Evolutionary conservation across 2,113 vertebrate genomes (phyloP).

Genomic region (Centropus unirufus): DNA sequence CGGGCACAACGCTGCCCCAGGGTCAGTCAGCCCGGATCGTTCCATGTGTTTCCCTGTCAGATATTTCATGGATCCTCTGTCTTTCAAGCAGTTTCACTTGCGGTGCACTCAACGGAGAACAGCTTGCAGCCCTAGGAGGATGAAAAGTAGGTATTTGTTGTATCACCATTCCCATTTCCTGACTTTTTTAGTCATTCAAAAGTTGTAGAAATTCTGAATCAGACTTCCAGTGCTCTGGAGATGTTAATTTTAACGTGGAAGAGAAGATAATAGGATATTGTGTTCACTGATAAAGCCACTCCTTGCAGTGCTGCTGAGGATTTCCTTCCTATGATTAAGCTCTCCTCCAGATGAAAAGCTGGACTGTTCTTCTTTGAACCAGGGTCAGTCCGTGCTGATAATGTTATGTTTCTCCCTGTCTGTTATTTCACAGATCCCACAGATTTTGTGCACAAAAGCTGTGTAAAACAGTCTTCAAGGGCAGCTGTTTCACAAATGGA

Average conservation of each 20-base stretch:
- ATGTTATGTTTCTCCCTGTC: background rate
- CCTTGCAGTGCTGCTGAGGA: background rate
- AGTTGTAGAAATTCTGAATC: background rate
- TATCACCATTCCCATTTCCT: background rate
- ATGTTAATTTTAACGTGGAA: background rate
- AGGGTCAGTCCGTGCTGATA: background rate
- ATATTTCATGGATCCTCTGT: background rate
- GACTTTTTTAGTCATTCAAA: background rate
- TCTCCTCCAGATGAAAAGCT: background rate
- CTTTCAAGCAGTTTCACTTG: background rate
- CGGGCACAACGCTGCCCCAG: background rate
- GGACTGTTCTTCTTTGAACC: background rate
- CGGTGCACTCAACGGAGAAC: background rate
- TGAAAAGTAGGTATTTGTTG: background rate
- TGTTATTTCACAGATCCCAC: background rate
- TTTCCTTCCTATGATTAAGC: slow-evolving; percentile 20
- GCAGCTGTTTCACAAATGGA: background rate
- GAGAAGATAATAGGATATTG: background rate
- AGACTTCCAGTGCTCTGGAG: background rate
- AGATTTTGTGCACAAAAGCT: background rate
- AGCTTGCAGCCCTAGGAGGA: background rate
- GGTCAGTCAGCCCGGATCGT: background rate
- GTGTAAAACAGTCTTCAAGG: background rate
- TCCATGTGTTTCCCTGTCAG: background rate
- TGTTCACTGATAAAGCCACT: background rate